Evolutionary conservation across 2,797 vertebrate species (phyloP), one percentile per base, ranked within the genome.

Genomic region (Acomys russatus): DNA sequence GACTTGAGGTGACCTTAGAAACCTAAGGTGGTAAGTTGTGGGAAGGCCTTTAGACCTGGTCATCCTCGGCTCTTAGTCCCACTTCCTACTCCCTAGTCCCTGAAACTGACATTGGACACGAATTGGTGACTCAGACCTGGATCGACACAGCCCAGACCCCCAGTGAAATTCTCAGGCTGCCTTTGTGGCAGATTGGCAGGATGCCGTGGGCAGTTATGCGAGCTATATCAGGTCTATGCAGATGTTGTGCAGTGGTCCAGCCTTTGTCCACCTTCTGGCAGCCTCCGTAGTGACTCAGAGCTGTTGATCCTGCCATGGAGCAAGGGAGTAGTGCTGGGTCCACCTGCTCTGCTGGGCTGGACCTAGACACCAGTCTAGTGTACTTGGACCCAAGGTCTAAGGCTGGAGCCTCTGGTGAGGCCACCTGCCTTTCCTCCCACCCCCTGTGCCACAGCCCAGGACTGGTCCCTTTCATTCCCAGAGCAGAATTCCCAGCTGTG

Each of bases 211-310:
- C 61, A 49, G 20, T 6, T 23, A 5, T 38, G 20, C 71, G 35
- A 44, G 71, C 71, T 44, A 23, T 64, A 92, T 35, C 35, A 28
- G 33, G 25, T n/a, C 90, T 66, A 35, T 56, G 33, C 17, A 93
- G 64, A 91, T 91, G 71, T 61, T 77, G 51, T 78, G 83, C 79
- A 96, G 96, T 91, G 95, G 84, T 85, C 89, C 64, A 66, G n/a
- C 35, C 30, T n/a, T 56, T 59, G 89, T 61, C 9, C 25, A 9
- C 20, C 44, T 63, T 82, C 59, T 63, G n/a, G n/a, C 20, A 78
- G 11, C 25, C 18, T 30, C 14, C 68, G 11, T 35, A 63, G 23
- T 88, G 92, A 95, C 79, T 96, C 90, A 77, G 79, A 94, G 68
- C 44, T 76, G 35, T 6, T 35, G 11, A 9, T 28, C 30, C 2